Conservation (phyloP, 2,888 invertebrate genomes). For the Morpho achilles region DNA sequence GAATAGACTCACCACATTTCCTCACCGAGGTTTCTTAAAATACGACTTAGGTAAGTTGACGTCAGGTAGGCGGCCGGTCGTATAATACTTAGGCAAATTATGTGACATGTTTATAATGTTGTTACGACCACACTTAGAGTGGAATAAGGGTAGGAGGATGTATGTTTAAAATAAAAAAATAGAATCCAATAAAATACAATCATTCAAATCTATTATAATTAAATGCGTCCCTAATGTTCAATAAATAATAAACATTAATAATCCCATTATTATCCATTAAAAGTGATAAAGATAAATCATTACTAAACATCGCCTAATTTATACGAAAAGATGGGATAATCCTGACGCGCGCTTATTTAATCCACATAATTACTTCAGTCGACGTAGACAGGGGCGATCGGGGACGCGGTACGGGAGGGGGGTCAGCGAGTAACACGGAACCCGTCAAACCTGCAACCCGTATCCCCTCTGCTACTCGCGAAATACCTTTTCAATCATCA, state of each 20-base stretch:
- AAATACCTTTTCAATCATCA: slow-evolving; percentile 47
- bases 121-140: no score
- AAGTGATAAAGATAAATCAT: slow-evolving; percentile 11
- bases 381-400: slow-evolving; percentile 45
- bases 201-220: no score
- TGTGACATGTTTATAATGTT: no score
- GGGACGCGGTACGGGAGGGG: slow-evolving; percentile 30
- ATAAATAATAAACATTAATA: not conserved
- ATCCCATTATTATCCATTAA: slow-evolving; percentile 4
- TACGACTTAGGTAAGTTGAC: no score
- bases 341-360: slow-evolving; percentile 27
- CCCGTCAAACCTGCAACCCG: slow-evolving; percentile 70
- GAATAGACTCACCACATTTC: no score
- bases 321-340: slow-evolving; percentile 19
- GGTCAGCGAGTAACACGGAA: slow-evolving; percentile 67
- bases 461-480: slow-evolving; percentile 58
- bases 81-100: no score
- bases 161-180: no score
- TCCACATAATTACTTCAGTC: slow-evolving; percentile 37
- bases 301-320: slow-evolving; percentile 18
- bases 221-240: no score
- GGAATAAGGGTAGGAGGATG: no score
- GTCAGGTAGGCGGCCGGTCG: no score
- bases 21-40: no score
- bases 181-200: no score